Conservation (phyloP, 2,888 invertebrate genomes). For the Calliphora vomitoria region DNA sequence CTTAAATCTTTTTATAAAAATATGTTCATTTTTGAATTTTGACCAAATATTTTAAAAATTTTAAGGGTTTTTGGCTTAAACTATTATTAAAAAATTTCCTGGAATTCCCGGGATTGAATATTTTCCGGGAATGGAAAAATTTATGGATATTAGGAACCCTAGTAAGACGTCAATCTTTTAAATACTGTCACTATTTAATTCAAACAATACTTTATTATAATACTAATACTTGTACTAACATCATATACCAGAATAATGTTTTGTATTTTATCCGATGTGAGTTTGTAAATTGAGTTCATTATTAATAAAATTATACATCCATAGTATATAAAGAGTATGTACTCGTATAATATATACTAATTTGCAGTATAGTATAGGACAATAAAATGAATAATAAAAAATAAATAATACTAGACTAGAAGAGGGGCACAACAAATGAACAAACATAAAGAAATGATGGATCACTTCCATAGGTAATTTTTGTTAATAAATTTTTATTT, state of each 20-base stretch:
- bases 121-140: no score
- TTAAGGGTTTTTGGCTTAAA: no score
- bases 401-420: neutral
- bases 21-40: no score
- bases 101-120: no score
- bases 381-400: constrained; percentile 34
- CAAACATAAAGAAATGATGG: constrained; percentile 78
- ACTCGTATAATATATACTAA: neutral
- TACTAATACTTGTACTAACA: neutral
- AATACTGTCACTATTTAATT: neutral
- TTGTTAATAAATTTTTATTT: constrained; percentile 77
- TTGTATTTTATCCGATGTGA: neutral
- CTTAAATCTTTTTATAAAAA: no score
- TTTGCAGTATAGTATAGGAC: constrained; percentile 32
- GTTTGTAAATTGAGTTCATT: constrained; percentile 67
- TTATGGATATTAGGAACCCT: no score
- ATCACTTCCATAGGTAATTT: constrained; percentile 82
- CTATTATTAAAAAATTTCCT: no score
- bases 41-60: no score
- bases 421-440: constrained; percentile 40
- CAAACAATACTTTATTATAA: neutral
- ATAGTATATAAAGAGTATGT: neutral
- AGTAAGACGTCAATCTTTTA: neutral
- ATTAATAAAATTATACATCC: constrained; percentile 44
- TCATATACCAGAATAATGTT: neutral